phyloP scores from a whole-genome alignment of 2,797 vertebrate species.

The Cephalopachus bancanus region DNA sequence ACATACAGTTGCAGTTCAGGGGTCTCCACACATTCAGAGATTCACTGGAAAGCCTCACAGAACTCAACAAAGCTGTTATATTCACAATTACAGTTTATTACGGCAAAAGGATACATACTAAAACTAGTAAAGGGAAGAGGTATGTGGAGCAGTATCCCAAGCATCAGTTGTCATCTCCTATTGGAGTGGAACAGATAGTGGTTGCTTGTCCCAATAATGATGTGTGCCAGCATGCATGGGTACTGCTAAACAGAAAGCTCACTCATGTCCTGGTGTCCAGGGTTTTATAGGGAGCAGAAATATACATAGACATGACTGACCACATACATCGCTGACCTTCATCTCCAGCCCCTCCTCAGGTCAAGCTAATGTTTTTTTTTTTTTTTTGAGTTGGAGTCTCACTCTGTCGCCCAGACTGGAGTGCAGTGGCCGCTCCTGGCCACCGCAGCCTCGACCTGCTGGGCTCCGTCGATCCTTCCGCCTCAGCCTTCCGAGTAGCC shows the following conservation, averaged over 20 bases:
- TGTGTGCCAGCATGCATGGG: not conserved
- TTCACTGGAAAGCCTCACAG: not conserved
- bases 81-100: not conserved
- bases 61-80: not conserved
- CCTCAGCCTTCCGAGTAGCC: too few species aligned
- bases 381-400: too few species aligned
- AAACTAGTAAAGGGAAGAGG: not conserved
- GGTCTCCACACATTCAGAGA: not conserved
- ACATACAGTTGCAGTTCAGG: not conserved
- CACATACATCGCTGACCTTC: not conserved
- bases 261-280: not conserved
- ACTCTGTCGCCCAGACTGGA: too few species aligned
- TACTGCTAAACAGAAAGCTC: not conserved
- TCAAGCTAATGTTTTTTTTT: not conserved
- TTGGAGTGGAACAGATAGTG: not conserved
- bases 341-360: not conserved
- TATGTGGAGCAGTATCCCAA: not conserved
- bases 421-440: too few species aligned
- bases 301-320: not conserved
- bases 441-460: too few species aligned
- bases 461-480: too few species aligned
- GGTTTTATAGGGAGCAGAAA: not conserved
- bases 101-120: not conserved
- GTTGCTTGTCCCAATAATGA: not conserved
- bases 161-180: not conserved